A percentile compares a stretch with the other conserved stretches of the same genome.
These are phyloP conservation scores for Spongilla lacustris DNA, from an alignment of 37 sponge, comb jelly and placozoan species.

Conservation along the genomic window DNA sequence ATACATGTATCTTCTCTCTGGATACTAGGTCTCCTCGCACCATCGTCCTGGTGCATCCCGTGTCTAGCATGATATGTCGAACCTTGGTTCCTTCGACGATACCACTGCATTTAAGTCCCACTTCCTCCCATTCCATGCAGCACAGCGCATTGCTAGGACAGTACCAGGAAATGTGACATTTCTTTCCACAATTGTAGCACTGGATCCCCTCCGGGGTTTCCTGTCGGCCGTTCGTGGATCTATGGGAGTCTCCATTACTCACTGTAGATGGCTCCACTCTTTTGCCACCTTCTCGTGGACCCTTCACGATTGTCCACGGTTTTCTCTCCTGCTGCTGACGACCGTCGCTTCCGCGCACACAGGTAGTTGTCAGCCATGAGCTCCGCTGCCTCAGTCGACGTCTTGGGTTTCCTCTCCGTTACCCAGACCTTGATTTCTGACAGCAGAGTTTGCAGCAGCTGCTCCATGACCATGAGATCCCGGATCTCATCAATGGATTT, in stretches of 20 bases:
- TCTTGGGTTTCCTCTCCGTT: not conserved
- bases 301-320: too few relatives aligned
- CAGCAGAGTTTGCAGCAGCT: not conserved
- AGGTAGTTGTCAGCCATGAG: not conserved
- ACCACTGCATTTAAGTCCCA: not conserved
- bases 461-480: conserved; percentile 8
- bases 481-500: conserved; percentile 2
- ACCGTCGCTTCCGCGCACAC: not conserved
- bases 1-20: not conserved
- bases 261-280: too few relatives aligned
- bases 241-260: too few relatives aligned
- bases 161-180: not conserved
- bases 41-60: not conserved
- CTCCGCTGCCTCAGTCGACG: not conserved
- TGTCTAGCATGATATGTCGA: not conserved
- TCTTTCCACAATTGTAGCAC: not conserved
- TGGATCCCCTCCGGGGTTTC: not conserved
- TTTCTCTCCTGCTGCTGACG: too few relatives aligned
- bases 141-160: not conserved
- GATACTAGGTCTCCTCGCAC: not conserved
- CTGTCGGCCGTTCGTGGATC: not conserved
- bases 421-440: not conserved
- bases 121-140: not conserved
- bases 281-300: too few relatives aligned
- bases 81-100: not conserved